phyloP scores from a whole-genome alignment of 2,888 invertebrate species.

The Archips xylosteana region DNA sequence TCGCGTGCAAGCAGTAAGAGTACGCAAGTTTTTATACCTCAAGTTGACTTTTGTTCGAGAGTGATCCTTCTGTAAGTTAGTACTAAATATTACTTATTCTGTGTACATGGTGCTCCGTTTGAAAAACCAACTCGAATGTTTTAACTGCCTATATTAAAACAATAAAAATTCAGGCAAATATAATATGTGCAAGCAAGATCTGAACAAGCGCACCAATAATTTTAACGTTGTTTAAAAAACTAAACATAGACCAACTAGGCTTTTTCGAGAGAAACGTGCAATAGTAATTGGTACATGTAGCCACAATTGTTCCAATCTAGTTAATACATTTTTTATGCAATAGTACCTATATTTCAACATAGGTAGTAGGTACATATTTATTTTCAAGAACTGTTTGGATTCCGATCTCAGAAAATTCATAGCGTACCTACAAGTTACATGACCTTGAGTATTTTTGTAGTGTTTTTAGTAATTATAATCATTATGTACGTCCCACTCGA shows the following conservation, averaged over 20 bases:
- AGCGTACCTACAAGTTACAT: too few species aligned
- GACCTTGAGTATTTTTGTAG: too few species aligned
- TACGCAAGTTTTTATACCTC: too few species aligned
- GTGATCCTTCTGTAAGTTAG: too few species aligned
- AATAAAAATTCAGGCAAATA: not conserved
- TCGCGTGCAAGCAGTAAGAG: too few species aligned
- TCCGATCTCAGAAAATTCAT: too few species aligned
- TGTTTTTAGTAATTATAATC: too few species aligned
- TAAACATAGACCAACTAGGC: not conserved
- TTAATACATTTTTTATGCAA: not conserved
- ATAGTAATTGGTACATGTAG: not conserved
- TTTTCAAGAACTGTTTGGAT: not conserved
- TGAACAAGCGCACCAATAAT: not conserved
- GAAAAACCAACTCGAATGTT: constrained; percentile 11
- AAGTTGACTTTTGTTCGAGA: too few species aligned
- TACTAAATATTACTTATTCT: too few species aligned
- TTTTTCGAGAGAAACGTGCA: not conserved
- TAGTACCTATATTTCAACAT: too few species aligned
- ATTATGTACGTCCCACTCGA: too few species aligned
- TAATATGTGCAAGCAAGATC: not conserved
- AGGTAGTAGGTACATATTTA: not conserved
- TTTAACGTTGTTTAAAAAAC: not conserved
- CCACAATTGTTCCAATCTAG: not conserved
- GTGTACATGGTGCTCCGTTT: not conserved
- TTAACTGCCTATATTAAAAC: not conserved